phyloP scores from a whole-genome alignment of 2,888 invertebrate genomes.

The Chloroclystis v-ata region DNA sequence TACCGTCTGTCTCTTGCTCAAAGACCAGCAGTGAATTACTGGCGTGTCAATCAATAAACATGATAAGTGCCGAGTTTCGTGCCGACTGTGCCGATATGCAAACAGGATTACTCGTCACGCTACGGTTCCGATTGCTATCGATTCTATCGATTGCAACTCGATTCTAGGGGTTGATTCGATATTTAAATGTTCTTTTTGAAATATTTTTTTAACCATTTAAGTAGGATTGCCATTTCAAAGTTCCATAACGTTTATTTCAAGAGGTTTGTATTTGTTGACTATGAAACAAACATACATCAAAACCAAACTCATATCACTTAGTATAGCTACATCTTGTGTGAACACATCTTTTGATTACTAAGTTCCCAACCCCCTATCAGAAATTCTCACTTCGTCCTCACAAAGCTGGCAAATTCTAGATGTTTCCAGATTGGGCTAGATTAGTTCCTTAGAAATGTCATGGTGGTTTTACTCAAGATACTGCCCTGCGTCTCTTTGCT shows the following conservation, averaged over 20 bases:
- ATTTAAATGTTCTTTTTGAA: background rate
- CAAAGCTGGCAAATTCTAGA: constrained; percentile 8
- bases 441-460: constrained; percentile 5
- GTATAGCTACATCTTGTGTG: no score
- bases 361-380: constrained; percentile 11
- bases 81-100: constrained; percentile 65
- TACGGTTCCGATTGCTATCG: constrained; percentile 49
- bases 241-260: no score
- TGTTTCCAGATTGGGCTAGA: constrained; percentile 6
- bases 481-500: no score
- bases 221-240: no score
- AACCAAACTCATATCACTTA: no score
- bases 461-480: no score
- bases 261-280: no score
- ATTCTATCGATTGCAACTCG: constrained; percentile 30
- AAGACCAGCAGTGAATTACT: constrained; percentile 65
- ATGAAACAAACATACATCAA: no score
- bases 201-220: no score
- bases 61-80: constrained; percentile 75
- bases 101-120: constrained; percentile 68
- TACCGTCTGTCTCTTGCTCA: constrained; percentile 34
- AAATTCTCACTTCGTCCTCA: constrained; percentile 19
- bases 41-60: constrained; percentile 78
- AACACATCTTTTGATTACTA: background rate
- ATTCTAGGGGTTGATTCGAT: background rate